A percentile compares a stretch with the other conserved stretches of the same genome.
Conservation (phyloP, 2,113 vertebrate species). For the Chelonoidis abingdonii region DNA sequence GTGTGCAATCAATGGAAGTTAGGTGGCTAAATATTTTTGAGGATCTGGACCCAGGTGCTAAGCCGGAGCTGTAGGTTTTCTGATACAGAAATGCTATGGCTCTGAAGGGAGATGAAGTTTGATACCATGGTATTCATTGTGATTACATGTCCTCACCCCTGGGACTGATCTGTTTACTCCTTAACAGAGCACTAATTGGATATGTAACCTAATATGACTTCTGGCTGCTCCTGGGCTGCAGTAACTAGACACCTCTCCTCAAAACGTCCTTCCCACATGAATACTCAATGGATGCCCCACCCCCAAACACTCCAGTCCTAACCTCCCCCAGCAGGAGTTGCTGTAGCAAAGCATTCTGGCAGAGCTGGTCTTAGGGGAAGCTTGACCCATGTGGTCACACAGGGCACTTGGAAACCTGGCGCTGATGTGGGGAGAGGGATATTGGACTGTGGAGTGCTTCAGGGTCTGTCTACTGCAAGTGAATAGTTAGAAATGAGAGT, state of each 20-base stretch:
- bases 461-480: neutral
- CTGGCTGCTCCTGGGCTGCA: neutral
- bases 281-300: neutral
- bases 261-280: neutral
- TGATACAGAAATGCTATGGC: neutral
- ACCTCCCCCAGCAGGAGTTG: neutral
- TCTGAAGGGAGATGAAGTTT: neutral
- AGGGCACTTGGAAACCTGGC: neutral
- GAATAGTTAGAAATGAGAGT: neutral
- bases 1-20: neutral
- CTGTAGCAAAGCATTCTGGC: neutral
- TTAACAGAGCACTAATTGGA: neutral
- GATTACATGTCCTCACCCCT: neutral
- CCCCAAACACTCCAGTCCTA: neutral
- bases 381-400: neutral
- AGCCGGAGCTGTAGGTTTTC: neutral
- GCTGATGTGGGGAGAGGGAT: neutral
- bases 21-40: neutral
- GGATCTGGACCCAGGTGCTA: neutral
- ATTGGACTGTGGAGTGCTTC: neutral
- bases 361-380: neutral
- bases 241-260: neutral
- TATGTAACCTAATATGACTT: neutral
- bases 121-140: neutral
- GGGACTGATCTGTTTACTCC: too few relatives aligned